These are phyloP conservation scores for Anas platyrhynchos DNA, from an alignment of 2,113 vertebrate genomes.

Conservation along the genomic window DNA sequence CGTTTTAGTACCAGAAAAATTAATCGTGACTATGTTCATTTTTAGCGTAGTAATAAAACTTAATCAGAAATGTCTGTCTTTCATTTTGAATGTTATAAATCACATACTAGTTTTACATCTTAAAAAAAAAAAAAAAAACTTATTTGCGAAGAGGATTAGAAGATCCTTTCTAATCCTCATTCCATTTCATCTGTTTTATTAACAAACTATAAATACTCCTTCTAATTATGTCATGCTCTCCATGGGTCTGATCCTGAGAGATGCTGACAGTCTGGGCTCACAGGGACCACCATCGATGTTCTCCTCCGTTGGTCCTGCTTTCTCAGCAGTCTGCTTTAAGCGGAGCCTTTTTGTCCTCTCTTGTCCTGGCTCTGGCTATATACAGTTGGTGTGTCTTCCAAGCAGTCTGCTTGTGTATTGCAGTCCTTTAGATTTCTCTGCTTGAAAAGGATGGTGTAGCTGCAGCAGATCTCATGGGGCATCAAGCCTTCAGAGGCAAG, in stretches of 20 bases:
- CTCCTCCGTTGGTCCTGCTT: background rate
- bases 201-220: slow-evolving; percentile 1
- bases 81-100: background rate
- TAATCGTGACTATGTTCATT: background rate
- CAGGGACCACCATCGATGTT: accelerated
- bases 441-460: background rate
- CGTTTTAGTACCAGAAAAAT: background rate
- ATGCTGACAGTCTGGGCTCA: background rate
- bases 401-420: background rate
- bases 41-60: background rate
- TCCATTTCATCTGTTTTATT: slow-evolving; percentile 17
- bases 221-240: background rate
- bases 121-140: background rate
- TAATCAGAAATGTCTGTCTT: slow-evolving; percentile 9
- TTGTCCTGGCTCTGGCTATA: background rate
- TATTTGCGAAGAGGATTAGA: slow-evolving; percentile 16
- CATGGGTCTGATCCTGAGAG: background rate
- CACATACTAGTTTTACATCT: background rate
- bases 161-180: slow-evolving; percentile 1
- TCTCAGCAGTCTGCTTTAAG: background rate
- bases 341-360: background rate
- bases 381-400: background rate
- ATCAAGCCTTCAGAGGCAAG: background rate
- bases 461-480: background rate
- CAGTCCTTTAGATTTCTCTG: background rate